Evolutionary conservation across 1,140 invertebrate genomes (phyloP), one percentile per base, ranked within the genome.

Genomic region (Nephotettix cincticeps): DNA sequence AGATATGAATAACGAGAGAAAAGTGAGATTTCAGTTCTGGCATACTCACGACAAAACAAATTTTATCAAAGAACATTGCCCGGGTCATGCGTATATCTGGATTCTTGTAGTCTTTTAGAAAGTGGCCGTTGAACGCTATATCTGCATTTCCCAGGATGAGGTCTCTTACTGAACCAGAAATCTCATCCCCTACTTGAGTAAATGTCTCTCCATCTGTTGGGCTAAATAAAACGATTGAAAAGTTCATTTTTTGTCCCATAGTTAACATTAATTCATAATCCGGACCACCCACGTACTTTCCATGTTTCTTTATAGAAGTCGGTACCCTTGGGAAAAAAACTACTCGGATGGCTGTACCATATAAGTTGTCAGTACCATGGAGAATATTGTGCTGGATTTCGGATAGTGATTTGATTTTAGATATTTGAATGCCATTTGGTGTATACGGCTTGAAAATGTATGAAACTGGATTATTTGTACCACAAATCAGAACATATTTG

Each of bases 401-500:
- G 11, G 9, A 27, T 23, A 61, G 9, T 2, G 4, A 25, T 23
- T 25, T 27, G 21, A 61, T 29, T 29, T 61, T 27, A 29, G 4
- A 9, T 2, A 61, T 61, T 25, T 29, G 25, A 27, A 21, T 25
- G 25, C 25, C 25, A 6, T 28, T 23, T 3, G 9, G 21, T 27
- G 56, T 9, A 6, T 21, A 61, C 11, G 56, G 56, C 28, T 29
- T 61, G 25, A 27, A 61, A 27, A 61, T 61, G 56, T 61, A 29
- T 6, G 28, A 28, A 21, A 23, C 27, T 6, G 14, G 25, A 23
- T 61, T n/a, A 4, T 14, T 61, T 11, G 9, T 9, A 11, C 56
- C 56, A 11, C 56, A 61, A 61, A 61, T 61, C 56, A 61, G 27
- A n/a, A 61, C 56, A 61, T 61, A 61, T 28, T 61, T 61, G 56